Conservation (phyloP, 2,888 invertebrate species). For the Ectemnius continuus region DNA sequence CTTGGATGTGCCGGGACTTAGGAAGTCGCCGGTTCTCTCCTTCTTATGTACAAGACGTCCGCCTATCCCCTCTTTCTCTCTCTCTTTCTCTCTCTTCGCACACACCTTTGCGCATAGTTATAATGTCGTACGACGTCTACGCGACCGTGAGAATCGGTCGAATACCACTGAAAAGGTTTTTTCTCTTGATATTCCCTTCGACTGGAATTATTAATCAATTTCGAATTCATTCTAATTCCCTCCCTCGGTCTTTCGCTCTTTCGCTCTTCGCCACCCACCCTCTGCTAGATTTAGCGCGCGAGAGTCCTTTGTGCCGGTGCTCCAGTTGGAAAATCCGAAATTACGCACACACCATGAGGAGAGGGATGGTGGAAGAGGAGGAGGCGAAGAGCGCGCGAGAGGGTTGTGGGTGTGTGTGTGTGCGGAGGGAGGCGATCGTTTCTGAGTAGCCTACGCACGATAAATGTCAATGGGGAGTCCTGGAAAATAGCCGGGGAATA, state of each 20-base stretch:
- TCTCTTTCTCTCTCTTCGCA: constrained; percentile 12
- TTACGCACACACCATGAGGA: too few species aligned
- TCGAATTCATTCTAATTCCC: constrained; percentile 35
- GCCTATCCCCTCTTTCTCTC: background rate
- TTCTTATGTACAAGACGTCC: background rate
- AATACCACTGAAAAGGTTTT: constrained; percentile 64
- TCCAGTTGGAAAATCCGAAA: too few species aligned
- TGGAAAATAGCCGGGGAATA: background rate
- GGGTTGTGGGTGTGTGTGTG: background rate
- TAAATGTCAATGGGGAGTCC: background rate
- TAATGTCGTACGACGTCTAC: constrained; percentile 75
- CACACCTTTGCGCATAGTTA: constrained; percentile 52
- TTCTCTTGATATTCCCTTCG: too few species aligned
- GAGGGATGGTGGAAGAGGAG: too few species aligned
- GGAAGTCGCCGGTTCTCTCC: too few species aligned
- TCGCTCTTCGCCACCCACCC: background rate
- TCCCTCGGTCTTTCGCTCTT: background rate
- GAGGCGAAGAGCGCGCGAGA: too few species aligned
- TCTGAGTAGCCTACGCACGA: constrained; percentile 12
- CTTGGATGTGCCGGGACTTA: too few species aligned
- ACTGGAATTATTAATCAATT: background rate
- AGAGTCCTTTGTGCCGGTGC: too few species aligned
- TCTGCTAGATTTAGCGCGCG: background rate
- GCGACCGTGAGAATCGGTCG: constrained; percentile 72
- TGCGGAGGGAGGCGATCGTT: background rate